phyloP scores from a whole-genome alignment of 2,797 vertebrate species.

The Amphiprion clarkii region DNA sequence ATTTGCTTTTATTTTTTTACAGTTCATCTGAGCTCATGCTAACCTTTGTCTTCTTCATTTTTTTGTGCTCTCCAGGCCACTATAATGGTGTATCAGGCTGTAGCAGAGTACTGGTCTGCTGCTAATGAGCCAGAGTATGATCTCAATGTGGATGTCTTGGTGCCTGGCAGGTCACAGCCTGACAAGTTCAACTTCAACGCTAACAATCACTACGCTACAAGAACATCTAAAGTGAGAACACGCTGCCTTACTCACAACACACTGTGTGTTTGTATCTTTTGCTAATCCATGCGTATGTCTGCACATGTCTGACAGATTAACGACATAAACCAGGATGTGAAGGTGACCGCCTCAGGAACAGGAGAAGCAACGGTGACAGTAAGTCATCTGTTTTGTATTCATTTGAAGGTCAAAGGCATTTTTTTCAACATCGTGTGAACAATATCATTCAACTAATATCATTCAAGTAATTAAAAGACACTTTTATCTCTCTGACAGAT shows the following conservation, averaged over 20 bases:
- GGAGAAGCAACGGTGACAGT: slow-evolving; percentile 66
- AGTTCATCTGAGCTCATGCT: not conserved
- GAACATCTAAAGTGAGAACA: slow-evolving; percentile 82
- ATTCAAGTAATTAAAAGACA: slow-evolving; percentile 51
- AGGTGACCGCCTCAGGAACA: slow-evolving; percentile 42
- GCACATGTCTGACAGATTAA: slow-evolving; percentile 39
- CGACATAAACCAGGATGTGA: slow-evolving; percentile 49
- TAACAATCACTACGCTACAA: slow-evolving; percentile 67
- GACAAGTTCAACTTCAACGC: slow-evolving; percentile 69
- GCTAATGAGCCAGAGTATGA: slow-evolving; percentile 69
- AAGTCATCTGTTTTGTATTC: not conserved
- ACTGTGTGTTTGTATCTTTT: too few relatives aligned
- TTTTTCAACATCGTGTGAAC: too few relatives aligned
- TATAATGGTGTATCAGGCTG: slow-evolving; percentile 89
- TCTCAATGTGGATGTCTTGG: slow-evolving; percentile 84
- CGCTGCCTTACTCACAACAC: not conserved
- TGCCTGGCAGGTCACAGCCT: slow-evolving; percentile 74
- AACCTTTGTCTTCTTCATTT: not conserved
- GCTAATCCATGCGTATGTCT: not conserved
- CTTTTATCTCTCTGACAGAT: slow-evolving; percentile 70
- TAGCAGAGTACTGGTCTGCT: slow-evolving; percentile 84
- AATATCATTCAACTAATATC: slow-evolving; percentile 53
- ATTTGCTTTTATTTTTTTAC: not conserved
- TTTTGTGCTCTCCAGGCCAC: slow-evolving; percentile 82
- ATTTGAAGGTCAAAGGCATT: too few relatives aligned